Evolutionary conservation across 2,797 vertebrate genomes (phyloP).

Genomic region (Lagocephalus sceleratus): DNA sequence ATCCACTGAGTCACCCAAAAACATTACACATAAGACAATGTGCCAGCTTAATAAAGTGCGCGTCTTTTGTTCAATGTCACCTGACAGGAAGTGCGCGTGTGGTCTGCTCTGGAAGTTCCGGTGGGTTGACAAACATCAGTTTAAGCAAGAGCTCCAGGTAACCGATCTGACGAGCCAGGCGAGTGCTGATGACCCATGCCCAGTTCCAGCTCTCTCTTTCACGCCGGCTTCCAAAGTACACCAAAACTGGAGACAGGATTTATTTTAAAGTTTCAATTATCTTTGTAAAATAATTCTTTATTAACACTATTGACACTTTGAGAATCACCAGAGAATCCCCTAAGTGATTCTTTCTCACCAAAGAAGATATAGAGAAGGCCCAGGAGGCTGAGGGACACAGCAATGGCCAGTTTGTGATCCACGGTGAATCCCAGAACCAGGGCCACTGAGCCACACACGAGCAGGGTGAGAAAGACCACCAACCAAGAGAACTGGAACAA

Average conservation of each 20-base stretch:
- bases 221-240: slow-evolving; percentile 94
- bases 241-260: slow-evolving; percentile 79
- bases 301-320: too few species aligned
- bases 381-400: slow-evolving; percentile 88
- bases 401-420: slow-evolving; percentile 85
- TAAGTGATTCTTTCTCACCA: slow-evolving; percentile 72
- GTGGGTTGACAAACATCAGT: slow-evolving; percentile 97
- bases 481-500: slow-evolving; percentile 98
- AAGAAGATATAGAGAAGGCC: slow-evolving; percentile 94
- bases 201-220: slow-evolving; percentile 97
- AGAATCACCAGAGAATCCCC: too few species aligned
- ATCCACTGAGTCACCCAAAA: background rate
- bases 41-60: background rate
- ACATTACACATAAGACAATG: background rate
- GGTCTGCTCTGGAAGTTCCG: slow-evolving; percentile 96
- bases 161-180: slow-evolving; percentile 90
- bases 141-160: slow-evolving; percentile 95
- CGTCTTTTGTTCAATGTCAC: slow-evolving; percentile 58
- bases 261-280: background rate
- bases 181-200: slow-evolving; percentile 93
- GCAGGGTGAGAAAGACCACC: slow-evolving; percentile 87
- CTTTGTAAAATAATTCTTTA: background rate
- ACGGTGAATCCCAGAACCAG: slow-evolving; percentile 88
- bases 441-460: slow-evolving; percentile 86
- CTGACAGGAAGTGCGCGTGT: slow-evolving; percentile 95